Evolutionary conservation across 2,797 vertebrate genomes (phyloP), one percentile per base, ranked within the genome.

Genomic region (Lindbergichthys nudifrons): DNA sequence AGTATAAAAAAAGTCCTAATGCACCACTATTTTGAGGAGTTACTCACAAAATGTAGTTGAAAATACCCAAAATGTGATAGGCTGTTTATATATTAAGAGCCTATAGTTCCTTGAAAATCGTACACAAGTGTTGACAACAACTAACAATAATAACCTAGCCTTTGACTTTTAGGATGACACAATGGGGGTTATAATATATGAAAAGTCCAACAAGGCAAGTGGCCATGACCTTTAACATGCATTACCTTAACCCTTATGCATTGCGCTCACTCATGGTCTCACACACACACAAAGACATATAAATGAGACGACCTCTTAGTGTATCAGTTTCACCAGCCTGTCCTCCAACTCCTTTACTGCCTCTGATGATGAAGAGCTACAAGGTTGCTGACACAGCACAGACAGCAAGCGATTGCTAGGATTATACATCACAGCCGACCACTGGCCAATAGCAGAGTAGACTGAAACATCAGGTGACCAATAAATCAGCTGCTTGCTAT

Each of bases 361-460:
- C 65, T 85, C 60, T 60, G 75, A 88, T 83, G 90, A 87, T 88
- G 81, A 87, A 85, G 75, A 81, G 85, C 76, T 59, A 76, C 80
- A 60, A 77, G 70, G 85, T 47, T 92, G 93, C 92, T 93, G 93
- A 95, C 82, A 70, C 82, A 73, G 90, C 89, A 91, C 58, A 88
- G 74, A 70, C 73, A 63, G 70, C 36, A 71, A 70, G 78, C 62
- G 58, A 91, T 78, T 90, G 88, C 84, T 84, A 70, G 90, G 93
- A 92, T 93, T 91, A 93, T 80, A 74, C 83, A 84, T 83, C 75
- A 79, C 14, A 48, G 73, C 73, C 36, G 57, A 52, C 67, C 13
- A 18, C 58, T 41, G 82, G 79, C 92, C 93, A 92, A 92, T 90
- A 45, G 75, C 41, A 80, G 69, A 4, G 45, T 19, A 70, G 83